Base-by-base conservation (phyloP, 2,888 invertebrate species). In the Eutolmus rufibarbis region DNA sequence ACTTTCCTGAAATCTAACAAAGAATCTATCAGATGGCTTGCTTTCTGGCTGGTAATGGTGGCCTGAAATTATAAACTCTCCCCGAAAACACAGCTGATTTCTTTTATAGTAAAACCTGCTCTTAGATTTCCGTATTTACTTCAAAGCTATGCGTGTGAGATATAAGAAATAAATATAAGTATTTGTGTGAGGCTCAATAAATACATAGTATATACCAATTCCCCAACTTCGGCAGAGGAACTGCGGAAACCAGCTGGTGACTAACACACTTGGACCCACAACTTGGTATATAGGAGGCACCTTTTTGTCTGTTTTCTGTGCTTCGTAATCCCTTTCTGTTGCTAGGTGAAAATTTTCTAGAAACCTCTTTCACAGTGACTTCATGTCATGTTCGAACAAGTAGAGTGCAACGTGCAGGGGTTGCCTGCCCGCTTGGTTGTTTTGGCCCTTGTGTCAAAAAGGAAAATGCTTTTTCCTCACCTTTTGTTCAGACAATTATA, bases 281-380 rank as follows among this genome's bases (percentile, higher is more conserved):
- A 5, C 4, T 5, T 51, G 1, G 12, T 81, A 56, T 57, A 37
- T 86, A 77, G 0, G 76, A 40, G 34, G 81, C 74, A 51, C 51
- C 66, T 46, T 78, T 77, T 40, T 82, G 31, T 79, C 23, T 79
- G n/a, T 77, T 74, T 74, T 87, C 79, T 76, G 57, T 86, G 43
- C 37, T 87, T 81, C 76, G 78, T 87, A 87, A 88, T 88, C 88
- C 87, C 87, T 88, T 88, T 77, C 86, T 89, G 89, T 89, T 89
- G 89, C 89, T 89, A 89, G 79, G 89, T 87, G 88, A 88, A 89
- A 51, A 86, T 88, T 88, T 88, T 88, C 88, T 87, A 88, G 88
- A 84, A 76, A 86, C 56, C 77, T 88, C 85, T 43, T 87, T 87
- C 46, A 43, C 85, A 28, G 40, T 76, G 74, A 74, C 34, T 66